phyloP scores from a whole-genome alignment of 2,113 vertebrate genomes.

The Tor tambroides region DNA sequence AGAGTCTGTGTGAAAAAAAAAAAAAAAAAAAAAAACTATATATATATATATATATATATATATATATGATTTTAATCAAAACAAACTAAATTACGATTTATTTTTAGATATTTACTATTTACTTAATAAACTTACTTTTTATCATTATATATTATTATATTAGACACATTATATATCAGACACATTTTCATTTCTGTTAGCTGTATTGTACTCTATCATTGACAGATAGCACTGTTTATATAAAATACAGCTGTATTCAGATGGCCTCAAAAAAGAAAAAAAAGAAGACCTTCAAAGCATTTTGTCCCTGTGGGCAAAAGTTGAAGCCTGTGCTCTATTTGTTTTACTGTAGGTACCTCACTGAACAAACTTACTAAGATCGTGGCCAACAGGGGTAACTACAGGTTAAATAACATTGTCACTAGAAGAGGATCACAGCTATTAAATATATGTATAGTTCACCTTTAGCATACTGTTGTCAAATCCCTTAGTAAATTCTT shows the following conservation, averaged over 20 bases:
- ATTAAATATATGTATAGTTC: neutral
- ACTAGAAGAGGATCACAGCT: neutral
- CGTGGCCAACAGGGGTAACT: constrained; percentile 1
- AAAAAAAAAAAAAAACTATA: too few species aligned
- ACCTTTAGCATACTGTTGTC: constrained; percentile 88
- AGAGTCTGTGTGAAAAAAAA: constrained; percentile 73
- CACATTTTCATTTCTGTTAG: too few species aligned
- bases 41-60: too few species aligned
- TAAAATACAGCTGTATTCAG: neutral
- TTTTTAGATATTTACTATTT: neutral
- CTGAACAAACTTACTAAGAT: constrained; percentile 22
- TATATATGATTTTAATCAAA: too few species aligned
- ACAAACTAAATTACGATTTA: too few species aligned
- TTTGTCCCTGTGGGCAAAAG: neutral
- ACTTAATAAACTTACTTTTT: neutral
- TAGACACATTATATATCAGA: too few species aligned
- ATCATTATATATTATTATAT: neutral
- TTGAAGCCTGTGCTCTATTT: neutral
- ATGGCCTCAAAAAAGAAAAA: neutral
- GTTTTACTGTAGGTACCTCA: neutral
- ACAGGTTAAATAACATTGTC: neutral
- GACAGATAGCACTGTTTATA: neutral
- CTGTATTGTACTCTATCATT: too few species aligned
- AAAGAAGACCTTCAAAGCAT: neutral
- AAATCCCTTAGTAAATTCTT: constrained; percentile 87